phyloP scores from a whole-genome alignment of 2,113 vertebrate genomes.

The Hylia prasina region DNA sequence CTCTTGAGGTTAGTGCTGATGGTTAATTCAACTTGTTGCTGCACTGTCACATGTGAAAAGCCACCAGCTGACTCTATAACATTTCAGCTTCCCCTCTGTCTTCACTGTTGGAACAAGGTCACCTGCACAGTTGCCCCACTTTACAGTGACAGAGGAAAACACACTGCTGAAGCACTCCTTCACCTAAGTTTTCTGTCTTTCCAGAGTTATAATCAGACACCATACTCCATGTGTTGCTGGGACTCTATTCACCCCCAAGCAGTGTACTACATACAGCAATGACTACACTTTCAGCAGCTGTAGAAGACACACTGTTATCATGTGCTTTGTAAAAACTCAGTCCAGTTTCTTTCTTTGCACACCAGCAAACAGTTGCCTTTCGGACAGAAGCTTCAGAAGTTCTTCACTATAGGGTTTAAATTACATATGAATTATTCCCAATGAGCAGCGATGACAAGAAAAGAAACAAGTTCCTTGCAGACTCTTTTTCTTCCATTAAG shows the following conservation, averaged over 20 bases:
- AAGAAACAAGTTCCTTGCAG: background rate
- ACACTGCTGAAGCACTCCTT: background rate
- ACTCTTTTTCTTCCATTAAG: background rate
- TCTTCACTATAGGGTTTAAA: background rate
- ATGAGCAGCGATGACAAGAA: background rate
- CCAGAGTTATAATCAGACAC: background rate
- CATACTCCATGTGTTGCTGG: background rate
- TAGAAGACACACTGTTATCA: background rate
- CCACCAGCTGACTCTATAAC: background rate
- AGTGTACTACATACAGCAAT: background rate
- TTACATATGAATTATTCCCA: background rate
- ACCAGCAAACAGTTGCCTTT: background rate
- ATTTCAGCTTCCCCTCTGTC: background rate
- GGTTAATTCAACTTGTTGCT: background rate
- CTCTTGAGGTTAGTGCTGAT: background rate
- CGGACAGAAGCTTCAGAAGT: background rate
- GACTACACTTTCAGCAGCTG: background rate
- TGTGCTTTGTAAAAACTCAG: background rate
- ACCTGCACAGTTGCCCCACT: background rate
- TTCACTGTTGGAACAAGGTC: background rate
- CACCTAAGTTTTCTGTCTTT: background rate
- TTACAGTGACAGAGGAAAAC: background rate
- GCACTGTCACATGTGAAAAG: background rate
- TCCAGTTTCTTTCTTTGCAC: background rate
- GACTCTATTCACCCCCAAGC: background rate